Evolutionary conservation across 92 coral and sea anemone species (phyloP), one percentile per base, ranked within the genome.

Genomic region (Zoanthus gigantus): DNA sequence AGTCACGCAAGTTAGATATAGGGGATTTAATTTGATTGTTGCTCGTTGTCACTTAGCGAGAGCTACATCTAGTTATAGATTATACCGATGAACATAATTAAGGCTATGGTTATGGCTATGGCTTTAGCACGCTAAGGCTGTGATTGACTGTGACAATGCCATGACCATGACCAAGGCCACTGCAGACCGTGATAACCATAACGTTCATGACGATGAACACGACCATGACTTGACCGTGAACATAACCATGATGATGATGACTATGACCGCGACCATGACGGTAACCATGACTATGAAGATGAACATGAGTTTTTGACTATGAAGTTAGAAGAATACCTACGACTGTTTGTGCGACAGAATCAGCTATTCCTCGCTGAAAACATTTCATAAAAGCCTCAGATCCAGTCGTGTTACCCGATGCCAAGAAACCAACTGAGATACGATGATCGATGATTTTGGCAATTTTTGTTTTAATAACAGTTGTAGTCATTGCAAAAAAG

Each of bases 361-460:
- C 82, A 32, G 69, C 42, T 52, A 77, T 77, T 14, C 82, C 82
- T 0, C 82, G 82, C 67, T 77, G 82, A 34, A 77, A 77, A 77
- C 82, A 77, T 56, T 54, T 77, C 68, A 31, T 53, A 77, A 77
- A 77, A 12, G 32, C 68, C n/a, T 56, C 13, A 44, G 54, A 31
- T 15, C 82, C 82, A 11, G 46, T 77, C 16, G 68, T 77, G 82
- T 77, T 77, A 28, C 82, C 82, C 60, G 82, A 28, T 2, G 47
- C 82, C 12, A 67, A 53, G 69, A 74, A 74, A 23, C 79, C 79
- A 47, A 74, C 46, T 7, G 79, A n/a, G 58, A 74, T 42, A 18
- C 79, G 79, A 23, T 74, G 79, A 14, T 74, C 79, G 79, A 74
- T 74, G 79, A n/a, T 58, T 74, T 74, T 74, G 57, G 57, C 79